phyloP scores from a whole-genome alignment of 2,888 invertebrate genomes.

The Acleris sparsana region DNA sequence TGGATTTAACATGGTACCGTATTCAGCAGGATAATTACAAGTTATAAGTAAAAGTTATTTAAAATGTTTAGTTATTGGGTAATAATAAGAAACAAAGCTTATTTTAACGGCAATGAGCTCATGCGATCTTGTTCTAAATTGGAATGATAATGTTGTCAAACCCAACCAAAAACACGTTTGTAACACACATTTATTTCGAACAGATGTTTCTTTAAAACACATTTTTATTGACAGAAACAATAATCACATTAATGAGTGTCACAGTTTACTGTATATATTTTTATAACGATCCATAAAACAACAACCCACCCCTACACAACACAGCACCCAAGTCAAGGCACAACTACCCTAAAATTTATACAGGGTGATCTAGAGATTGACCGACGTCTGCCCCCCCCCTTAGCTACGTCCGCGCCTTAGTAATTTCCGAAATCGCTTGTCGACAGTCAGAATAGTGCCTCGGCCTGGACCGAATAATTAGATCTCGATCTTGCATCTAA shows the following conservation, averaged over 20 bases:
- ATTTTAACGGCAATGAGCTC: not conserved
- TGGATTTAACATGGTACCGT: not conserved
- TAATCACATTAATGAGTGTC: too few species aligned
- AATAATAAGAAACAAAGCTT: too few species aligned
- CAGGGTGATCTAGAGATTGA: slow-evolving; percentile 52
- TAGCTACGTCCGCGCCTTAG: slow-evolving; percentile 71
- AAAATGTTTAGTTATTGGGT: too few species aligned
- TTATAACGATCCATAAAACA: not conserved
- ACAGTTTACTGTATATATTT: too few species aligned
- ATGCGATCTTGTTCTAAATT: not conserved
- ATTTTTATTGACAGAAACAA: too few species aligned
- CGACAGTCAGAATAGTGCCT: slow-evolving; percentile 78
- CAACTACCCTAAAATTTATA: slow-evolving; percentile 30
- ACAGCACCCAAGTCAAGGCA: slow-evolving; percentile 21
- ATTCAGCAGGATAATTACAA: too few species aligned
- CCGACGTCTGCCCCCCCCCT: slow-evolving; percentile 43
- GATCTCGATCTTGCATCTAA: slow-evolving; percentile 75
- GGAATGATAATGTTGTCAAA: too few species aligned
- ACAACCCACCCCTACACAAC: slow-evolving; percentile 28
- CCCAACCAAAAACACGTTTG: too few species aligned
- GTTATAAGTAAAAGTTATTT: too few species aligned
- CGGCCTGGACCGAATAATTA: slow-evolving; percentile 76
- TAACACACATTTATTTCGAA: too few species aligned
- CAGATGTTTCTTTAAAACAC: too few species aligned
- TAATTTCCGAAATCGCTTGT: slow-evolving; percentile 82